Base-by-base conservation (phyloP, 2,113 vertebrate species). In the Macrotus californicus region DNA sequence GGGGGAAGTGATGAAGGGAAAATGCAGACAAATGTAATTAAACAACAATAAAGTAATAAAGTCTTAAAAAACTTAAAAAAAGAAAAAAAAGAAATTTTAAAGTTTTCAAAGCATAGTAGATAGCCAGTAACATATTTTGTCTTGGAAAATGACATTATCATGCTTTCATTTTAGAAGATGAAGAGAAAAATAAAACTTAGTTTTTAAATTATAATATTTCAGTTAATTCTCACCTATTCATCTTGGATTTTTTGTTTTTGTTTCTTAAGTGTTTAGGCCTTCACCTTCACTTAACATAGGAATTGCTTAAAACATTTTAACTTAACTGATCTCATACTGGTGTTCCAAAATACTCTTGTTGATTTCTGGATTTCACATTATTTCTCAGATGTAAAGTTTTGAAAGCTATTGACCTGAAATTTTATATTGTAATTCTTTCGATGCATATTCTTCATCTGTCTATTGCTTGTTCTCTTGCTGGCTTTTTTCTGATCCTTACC, bases 121-220 rank as follows among this genome's bases (percentile, higher is more conserved):
- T 39, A 77, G n/a, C 22, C 31, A 64, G 18, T 21, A 87, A 7
- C 15, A 73, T 29, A 11, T 36, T 75, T 61, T 93, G 21, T 59
- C 73, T 75, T 36, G 5, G 41, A 18, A 75, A 75, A 36, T 59
- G 41, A 21, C 18, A 26, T 81, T 6, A 70, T 41, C 36, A 54
- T 56, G 29, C 87, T 77, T 91, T 82, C 22, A 82, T 39, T 96
- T 76, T 76, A 93, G 66, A 73, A 84, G 50, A 81, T 91, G 59
- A 48, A 26, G 54, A 92, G 7, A 84, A 93, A 83, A 77, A 70
- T 82, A 43, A 83, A 83, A 70, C 70, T 29, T 52, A 36, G 31
- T 36, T 77, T 82, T 95, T 26, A 81, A 66, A 48, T 87, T 19
- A 31, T 26, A 64, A 6, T 56, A 26, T 19, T 94, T 81, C 36